Conservation (phyloP, 2,797 vertebrate genomes). For the Muraenolepis orangiensis region DNA sequence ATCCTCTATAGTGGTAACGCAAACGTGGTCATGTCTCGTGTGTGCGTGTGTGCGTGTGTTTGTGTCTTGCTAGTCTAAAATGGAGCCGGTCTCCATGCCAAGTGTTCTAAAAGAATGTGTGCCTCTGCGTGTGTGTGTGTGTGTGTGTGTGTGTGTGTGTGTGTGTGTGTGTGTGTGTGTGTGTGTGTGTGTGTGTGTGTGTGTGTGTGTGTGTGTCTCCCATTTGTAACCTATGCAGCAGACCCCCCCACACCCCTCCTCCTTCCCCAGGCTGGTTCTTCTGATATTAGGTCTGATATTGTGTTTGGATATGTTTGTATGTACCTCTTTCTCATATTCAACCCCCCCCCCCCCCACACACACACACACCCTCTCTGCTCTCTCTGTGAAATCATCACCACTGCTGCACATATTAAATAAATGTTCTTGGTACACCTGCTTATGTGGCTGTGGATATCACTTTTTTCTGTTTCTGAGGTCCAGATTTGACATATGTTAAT, state of each 20-base stretch:
- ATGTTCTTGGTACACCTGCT: conserved; percentile 35
- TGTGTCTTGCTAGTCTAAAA: not conserved
- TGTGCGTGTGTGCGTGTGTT: not conserved
- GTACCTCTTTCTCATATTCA: conserved; percentile 17
- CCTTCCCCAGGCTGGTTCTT: not conserved
- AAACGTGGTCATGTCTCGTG: not conserved
- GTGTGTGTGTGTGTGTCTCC: not conserved
- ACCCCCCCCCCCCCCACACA: conserved; percentile 1
- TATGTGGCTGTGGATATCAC: not conserved
- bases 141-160: too few relatives aligned
- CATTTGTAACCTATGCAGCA: not conserved
- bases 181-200: not conserved
- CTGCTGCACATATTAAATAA: conserved; percentile 62
- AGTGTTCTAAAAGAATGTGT: conserved; percentile 1
- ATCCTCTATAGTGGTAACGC: not conserved
- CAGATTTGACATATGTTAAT: too few relatives aligned
- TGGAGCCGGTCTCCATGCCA: conserved; percentile 1
- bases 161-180: not conserved
- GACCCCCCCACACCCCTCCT: not conserved
- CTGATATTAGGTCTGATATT: conserved; percentile 18
- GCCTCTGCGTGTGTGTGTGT: too few relatives aligned
- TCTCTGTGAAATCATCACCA: conserved; percentile 38
- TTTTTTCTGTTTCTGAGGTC: conserved; percentile 12
- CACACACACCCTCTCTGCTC: conserved; percentile 27
- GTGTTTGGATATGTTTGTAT: conserved; percentile 19